These are phyloP conservation scores for Megaceryle maxima DNA, from an alignment of 2,113 vertebrate species.

Conservation along the genomic window DNA sequence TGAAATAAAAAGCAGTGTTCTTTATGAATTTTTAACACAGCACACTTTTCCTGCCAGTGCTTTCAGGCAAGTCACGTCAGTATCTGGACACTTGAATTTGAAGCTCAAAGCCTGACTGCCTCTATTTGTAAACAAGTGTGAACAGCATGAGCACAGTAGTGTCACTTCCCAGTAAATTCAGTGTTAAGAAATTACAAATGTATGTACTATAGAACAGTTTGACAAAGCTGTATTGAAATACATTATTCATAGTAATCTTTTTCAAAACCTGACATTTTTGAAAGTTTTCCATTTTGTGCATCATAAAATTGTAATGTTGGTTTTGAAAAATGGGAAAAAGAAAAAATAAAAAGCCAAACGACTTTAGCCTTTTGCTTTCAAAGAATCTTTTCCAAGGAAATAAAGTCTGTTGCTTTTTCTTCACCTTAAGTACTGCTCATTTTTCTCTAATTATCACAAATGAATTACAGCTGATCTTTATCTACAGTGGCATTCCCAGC, in stretches of 20 bases:
- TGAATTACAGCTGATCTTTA: conserved; percentile 22
- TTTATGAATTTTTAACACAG: conserved; percentile 87
- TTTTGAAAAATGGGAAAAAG: conserved; percentile 3
- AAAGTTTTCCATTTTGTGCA: conserved; percentile 66
- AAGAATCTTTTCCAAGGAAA: neutral
- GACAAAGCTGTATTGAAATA: conserved; percentile 74
- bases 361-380: conserved; percentile 27
- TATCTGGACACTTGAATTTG: conserved; percentile 71
- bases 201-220: conserved; percentile 68
- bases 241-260: conserved; percentile 83
- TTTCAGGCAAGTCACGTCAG: conserved; percentile 75
- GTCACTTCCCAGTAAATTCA: conserved; percentile 81
- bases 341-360: neutral
- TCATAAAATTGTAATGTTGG: conserved; percentile 24
- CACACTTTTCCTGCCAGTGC: conserved; percentile 65
- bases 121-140: conserved; percentile 86
- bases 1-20: conserved; percentile 78
- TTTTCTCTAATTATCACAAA: conserved; percentile 6
- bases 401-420: neutral
- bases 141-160: conserved; percentile 78
- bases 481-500: neutral
- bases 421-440: neutral
- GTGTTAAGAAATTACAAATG: conserved; percentile 79
- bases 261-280: conserved; percentile 73
- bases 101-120: conserved; percentile 71